Evolutionary conservation across 2,797 vertebrate species (phyloP).

Genomic region (Benthosema pterotum): DNA sequence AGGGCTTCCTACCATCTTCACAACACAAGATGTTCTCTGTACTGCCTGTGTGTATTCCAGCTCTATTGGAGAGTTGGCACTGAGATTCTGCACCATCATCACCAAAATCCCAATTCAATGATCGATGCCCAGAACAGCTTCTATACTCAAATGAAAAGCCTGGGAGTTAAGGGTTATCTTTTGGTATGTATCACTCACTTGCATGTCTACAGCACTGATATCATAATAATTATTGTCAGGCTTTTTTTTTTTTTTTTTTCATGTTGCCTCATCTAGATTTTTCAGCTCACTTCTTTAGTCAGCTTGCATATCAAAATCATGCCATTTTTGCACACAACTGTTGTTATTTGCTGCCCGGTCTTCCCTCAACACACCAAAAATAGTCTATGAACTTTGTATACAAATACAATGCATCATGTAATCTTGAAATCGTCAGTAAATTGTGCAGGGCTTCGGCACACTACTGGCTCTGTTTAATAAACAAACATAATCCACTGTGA

Average conservation of each 20-base stretch:
- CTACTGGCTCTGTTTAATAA: not conserved
- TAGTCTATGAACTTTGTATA: too few relatives aligned
- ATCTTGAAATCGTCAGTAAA: not conserved
- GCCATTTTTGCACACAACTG: too few relatives aligned
- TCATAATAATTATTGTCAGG: too few relatives aligned
- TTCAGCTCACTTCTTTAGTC: too few relatives aligned
- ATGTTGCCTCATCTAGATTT: too few relatives aligned
- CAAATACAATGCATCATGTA: too few relatives aligned
- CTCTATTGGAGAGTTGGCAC: constrained; percentile 86
- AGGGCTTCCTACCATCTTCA: constrained; percentile 2
- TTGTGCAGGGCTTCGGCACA: not conserved
- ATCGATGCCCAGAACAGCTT: constrained; percentile 84
- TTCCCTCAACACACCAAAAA: too few relatives aligned
- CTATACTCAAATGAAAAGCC: constrained; percentile 89
- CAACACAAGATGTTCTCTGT: too few relatives aligned
- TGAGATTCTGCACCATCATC: constrained; percentile 89
- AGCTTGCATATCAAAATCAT: too few relatives aligned
- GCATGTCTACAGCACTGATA: too few relatives aligned
- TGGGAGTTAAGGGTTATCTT: constrained; percentile 84
- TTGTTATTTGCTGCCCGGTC: too few relatives aligned
- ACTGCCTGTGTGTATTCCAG: constrained; percentile 61
- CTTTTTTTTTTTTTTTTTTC: too few relatives aligned
- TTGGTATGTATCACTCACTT: constrained; percentile 72
- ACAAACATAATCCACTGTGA: not conserved
- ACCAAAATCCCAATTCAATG: constrained; percentile 82